Percentiles rank a stretch among this genome's conserved stretches.
phyloP scores from a whole-genome alignment of 2,888 invertebrate genomes.

The Eucera pruinosa region DNA sequence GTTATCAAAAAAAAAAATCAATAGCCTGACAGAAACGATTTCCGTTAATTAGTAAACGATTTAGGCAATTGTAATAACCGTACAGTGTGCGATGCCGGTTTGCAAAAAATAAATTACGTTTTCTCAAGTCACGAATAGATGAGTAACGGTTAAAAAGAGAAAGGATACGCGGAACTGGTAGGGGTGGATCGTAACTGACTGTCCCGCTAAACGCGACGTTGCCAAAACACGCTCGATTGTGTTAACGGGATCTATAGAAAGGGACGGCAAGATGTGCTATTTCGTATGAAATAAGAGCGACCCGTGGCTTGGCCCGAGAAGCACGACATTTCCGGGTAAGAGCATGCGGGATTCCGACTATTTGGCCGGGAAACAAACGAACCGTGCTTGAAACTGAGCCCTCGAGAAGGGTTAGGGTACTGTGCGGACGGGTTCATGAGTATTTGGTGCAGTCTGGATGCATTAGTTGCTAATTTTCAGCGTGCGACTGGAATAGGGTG shows the following conservation, averaged over 20 bases:
- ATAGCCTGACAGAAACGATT: too few relatives aligned
- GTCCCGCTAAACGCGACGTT: conserved; percentile 47
- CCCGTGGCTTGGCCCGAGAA: conserved; percentile 72
- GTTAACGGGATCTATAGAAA: conserved; percentile 64
- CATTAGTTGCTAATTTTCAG: conserved; percentile 17
- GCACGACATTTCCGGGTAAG: conserved; percentile 61
- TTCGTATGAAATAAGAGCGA: conserved; percentile 69
- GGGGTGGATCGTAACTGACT: not conserved
- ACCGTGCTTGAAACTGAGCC: conserved; percentile 34
- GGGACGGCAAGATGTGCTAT: conserved; percentile 46
- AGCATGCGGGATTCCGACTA: conserved; percentile 57
- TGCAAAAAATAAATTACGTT: too few relatives aligned
- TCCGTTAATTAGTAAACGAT: too few relatives aligned
- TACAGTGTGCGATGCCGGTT: too few relatives aligned
- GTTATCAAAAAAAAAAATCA: too few relatives aligned
- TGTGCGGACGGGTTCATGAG: not conserved
- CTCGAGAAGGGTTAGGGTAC: not conserved
- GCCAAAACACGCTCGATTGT: conserved; percentile 70
- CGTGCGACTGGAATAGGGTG: not conserved
- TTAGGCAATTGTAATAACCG: too few relatives aligned
- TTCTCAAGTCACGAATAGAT: too few relatives aligned
- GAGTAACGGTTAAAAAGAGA: too few relatives aligned
- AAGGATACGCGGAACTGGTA: too few relatives aligned
- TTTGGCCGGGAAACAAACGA: conserved; percentile 73
- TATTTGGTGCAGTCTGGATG: not conserved